Conservation (phyloP, 1,140 invertebrate species). For the Samia ricini region DNA sequence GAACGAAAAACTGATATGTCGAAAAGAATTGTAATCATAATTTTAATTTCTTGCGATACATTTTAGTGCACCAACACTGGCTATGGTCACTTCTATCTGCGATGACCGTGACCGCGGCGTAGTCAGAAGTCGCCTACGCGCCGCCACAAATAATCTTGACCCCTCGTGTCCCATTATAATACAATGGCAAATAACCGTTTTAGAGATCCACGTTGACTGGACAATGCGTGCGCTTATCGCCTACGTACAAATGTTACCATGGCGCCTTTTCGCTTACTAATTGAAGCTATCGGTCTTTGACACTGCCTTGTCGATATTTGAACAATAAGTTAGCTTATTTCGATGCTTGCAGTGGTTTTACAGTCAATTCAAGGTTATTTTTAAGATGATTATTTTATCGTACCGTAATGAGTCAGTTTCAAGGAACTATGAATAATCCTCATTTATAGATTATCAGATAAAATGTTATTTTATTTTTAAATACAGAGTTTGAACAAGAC, state of each 20-base stretch:
- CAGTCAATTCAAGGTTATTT: not conserved
- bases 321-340: slow-evolving; percentile 37
- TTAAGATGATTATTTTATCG: not conserved
- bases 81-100: slow-evolving; percentile 43
- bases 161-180: slow-evolving; percentile 26
- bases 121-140: slow-evolving; percentile 54
- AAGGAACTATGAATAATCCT: no score
- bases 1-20: no score
- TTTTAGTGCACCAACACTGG: slow-evolving; percentile 27
- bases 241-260: slow-evolving; percentile 44
- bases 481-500: no score
- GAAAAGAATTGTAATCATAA: no score
- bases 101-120: slow-evolving; percentile 46
- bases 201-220: slow-evolving; percentile 33
- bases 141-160: slow-evolving; percentile 27
- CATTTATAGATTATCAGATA: no score
- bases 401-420: not conserved
- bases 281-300: slow-evolving; percentile 71
- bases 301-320: slow-evolving; percentile 45
- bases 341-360: slow-evolving; percentile 5
- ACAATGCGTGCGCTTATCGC: slow-evolving; percentile 41
- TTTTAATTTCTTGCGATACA: slow-evolving; percentile 9
- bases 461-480: no score
- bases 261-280: slow-evolving; percentile 67
- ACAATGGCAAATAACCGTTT: slow-evolving; percentile 20